Evolutionary conservation across 2,113 vertebrate genomes (phyloP).

Genomic region (Mobula hypostoma): DNA sequence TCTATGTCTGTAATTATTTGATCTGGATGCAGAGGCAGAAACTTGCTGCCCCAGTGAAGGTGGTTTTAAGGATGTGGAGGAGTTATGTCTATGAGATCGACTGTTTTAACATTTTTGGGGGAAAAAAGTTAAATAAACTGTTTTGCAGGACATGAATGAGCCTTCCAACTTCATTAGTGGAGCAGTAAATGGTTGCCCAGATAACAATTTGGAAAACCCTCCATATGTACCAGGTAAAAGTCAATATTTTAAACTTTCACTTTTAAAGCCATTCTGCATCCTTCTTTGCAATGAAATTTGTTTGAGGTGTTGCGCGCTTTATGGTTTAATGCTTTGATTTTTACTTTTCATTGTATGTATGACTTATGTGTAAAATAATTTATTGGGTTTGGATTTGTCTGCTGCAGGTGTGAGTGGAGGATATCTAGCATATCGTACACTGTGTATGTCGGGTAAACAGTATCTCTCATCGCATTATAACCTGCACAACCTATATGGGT

Average conservation of each 20-base stretch:
- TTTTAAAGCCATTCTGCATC: neutral
- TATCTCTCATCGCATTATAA: slow-evolving; percentile 82
- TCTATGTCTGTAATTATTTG: too few relatives aligned
- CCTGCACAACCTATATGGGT: slow-evolving; percentile 86
- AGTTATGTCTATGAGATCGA: neutral
- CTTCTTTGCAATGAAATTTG: neutral
- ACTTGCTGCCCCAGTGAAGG: neutral
- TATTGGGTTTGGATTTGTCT: neutral
- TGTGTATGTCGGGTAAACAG: slow-evolving; percentile 83
- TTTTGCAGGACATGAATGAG: slow-evolving; percentile 88
- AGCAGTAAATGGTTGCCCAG: slow-evolving; percentile 76
- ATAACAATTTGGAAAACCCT: slow-evolving; percentile 72
- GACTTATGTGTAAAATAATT: neutral
- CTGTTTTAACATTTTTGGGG: neutral
- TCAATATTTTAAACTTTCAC: neutral
- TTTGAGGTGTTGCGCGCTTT: neutral
- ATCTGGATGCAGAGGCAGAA: too few relatives aligned
- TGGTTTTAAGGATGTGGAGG: neutral
- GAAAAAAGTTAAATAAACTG: neutral
- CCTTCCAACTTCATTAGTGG: slow-evolving; percentile 81
- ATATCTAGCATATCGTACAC: slow-evolving; percentile 63
- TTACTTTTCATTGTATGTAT: neutral
- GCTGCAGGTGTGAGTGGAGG: slow-evolving; percentile 71
- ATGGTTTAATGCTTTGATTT: neutral
- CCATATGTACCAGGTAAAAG: slow-evolving; percentile 76